Evolutionary conservation across 2,888 invertebrate species (phyloP).

Genomic region (Drosophila testacea): DNA sequence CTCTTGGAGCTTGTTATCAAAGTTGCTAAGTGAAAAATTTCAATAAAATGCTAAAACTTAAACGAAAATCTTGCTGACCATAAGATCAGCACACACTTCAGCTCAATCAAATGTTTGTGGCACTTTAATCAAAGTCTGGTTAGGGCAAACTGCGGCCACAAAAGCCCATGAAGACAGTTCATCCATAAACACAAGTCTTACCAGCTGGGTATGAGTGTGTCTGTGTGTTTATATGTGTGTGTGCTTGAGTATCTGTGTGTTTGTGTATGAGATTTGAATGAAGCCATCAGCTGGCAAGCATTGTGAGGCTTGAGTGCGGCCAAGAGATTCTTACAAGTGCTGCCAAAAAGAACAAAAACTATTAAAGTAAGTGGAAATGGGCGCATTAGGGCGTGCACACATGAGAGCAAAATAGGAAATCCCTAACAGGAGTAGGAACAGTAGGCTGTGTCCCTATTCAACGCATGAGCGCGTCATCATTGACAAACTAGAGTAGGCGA

Average conservation of each 20-base stretch:
- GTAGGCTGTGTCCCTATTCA: constrained; percentile 13
- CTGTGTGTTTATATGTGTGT: constrained; percentile 17
- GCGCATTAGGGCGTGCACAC: constrained; percentile 65
- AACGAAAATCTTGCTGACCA: constrained; percentile 59
- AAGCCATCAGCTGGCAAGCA: constrained; percentile 45
- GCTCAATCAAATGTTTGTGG: constrained; percentile 56
- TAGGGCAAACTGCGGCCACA: constrained; percentile 55
- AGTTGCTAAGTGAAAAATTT: constrained; percentile 57
- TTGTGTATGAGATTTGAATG: constrained; percentile 49
- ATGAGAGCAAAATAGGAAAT: constrained; percentile 5
- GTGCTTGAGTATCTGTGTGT: constrained; percentile 16
- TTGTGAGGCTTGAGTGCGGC: constrained; percentile 39
- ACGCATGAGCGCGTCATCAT: constrained; percentile 43
- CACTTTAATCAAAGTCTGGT: constrained; percentile 69
- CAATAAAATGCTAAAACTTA: constrained; percentile 62
- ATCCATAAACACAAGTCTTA: constrained; percentile 30
- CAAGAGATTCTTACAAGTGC: constrained; percentile 54
- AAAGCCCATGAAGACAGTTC: constrained; percentile 45
- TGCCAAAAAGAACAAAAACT: constrained; percentile 63
- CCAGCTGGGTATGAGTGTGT: constrained; percentile 1
- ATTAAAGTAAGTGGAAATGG: constrained; percentile 79
- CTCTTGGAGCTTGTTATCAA: constrained; percentile 45
- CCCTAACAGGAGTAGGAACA: constrained; percentile 7
- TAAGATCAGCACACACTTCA: constrained; percentile 51
- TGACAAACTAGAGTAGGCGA: constrained; percentile 42